Percentiles rank a stretch among this genome's conserved stretches.
phyloP scores from a whole-genome alignment of 2,113 vertebrate genomes.

The Protomyctophum bolini region DNA sequence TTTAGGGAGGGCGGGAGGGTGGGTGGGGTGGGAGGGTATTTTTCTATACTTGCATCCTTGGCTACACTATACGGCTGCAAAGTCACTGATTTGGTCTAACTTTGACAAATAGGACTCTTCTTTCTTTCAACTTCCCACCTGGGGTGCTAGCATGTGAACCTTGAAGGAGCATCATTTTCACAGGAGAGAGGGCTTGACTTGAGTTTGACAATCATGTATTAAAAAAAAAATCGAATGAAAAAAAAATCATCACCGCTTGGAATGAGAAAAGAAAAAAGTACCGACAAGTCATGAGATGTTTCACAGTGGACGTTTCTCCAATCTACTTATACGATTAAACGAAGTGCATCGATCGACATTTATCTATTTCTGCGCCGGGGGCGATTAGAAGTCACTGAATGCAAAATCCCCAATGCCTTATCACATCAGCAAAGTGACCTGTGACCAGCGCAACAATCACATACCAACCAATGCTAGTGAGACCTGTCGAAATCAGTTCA shows the following conservation, averaged over 20 bases:
- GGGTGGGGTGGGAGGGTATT: conserved; percentile 74
- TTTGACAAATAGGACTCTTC: conserved; percentile 84
- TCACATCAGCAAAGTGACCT: conserved; percentile 78
- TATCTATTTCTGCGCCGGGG: conserved; percentile 31
- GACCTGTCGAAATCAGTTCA: conserved; percentile 74
- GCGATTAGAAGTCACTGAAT: conserved; percentile 62
- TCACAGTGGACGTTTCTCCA: background rate
- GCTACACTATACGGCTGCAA: conserved; percentile 88
- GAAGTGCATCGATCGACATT: background rate
- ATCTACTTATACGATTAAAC: no score
- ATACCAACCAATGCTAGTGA: conserved; percentile 70
- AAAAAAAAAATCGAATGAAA: conserved; percentile 23
- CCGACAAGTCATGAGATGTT: conserved; percentile 11
- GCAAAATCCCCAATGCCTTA: conserved; percentile 83
- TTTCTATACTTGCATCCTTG: conserved; percentile 85
- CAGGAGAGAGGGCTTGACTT: conserved; percentile 92
- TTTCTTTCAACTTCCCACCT: conserved; percentile 84
- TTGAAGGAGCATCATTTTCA: conserved; percentile 76
- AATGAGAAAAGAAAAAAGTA: conserved; percentile 18
- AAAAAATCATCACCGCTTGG: background rate
- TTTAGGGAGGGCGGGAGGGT: conserved; percentile 60
- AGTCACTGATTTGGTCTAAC: conserved; percentile 91
- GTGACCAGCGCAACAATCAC: conserved; percentile 82
- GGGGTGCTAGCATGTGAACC: conserved; percentile 90
- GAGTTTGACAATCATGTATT: conserved; percentile 82